Evolutionary conservation across 2,797 vertebrate species (phyloP), one percentile per base, ranked within the genome.

Genomic region (Apodemus agrarius): DNA sequence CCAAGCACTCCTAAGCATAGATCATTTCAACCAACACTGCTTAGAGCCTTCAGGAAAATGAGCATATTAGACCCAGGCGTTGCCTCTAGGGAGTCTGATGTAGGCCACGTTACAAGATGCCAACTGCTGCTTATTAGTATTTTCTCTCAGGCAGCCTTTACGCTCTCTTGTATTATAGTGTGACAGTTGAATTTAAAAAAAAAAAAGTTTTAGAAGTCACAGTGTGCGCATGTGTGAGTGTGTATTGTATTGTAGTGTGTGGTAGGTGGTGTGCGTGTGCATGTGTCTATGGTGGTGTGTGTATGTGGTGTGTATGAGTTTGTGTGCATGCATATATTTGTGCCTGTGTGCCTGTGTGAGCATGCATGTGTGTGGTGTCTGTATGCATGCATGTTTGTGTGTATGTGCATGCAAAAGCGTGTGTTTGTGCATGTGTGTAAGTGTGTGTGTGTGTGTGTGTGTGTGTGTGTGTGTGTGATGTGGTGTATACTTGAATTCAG

Each of bases 1-100:
- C 26, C 29, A 79, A 81, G 34, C 74, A 6, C 24, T 24, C 19
- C 10, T 29, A 87, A 69, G 61, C 8, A 52, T 31, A 10, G 65
- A 69, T 92, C 43, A 75, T 52, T 90, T 90, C 80, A 82, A n/a
- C 65, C 63, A 91, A 46, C 16, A n/a, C 7, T 76, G 31, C 14
- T 76, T 49, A 40, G 69, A 43, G 29, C 43, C 80, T 89, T 65
- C 49, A 75, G 86, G 86, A 46, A 82, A 2, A 63, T 1, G 17
- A 63, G n/a, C 10, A 11, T 13, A 24, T 67, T 26, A 79, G 54
- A 89, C 9, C n/a, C 80, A 57, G 63, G 34, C 92, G 85, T 46
- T 76, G 83, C 37, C 83, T 40, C 65, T 65, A 10, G 81, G 83
- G n/a, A 74, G 49, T 46, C 92, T n/a, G 88, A 40, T 29, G 57